Evolutionary conservation across 2,888 invertebrate genomes (phyloP), one percentile per base, ranked within the genome.

Genomic region (Machimus rusticus): DNA sequence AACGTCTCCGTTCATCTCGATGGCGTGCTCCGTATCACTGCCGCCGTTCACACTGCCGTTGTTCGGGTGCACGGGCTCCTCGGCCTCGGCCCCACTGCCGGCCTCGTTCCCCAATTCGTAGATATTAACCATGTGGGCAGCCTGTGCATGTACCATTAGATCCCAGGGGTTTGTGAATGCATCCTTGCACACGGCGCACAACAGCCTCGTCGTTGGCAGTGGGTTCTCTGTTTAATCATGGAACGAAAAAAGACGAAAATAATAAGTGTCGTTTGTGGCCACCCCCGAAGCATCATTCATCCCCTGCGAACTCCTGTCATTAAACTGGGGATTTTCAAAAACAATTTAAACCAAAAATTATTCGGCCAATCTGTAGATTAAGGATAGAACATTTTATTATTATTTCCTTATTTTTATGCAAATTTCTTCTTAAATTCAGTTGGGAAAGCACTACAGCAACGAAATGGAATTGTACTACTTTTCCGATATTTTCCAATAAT

Each of bases 101-200:
- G 90, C 90, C 90, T 93, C 92, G 90, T 91, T 91, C 89, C 95
- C 94, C 90, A 95, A 93, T 92, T 95, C 94, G 93, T 95, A 95
- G 91, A 95, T 95, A 93, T 95, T 95, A 91, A 95, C 94, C 94
- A 95, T 95, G 92, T 95, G 95, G 86, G 95, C 95, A 74, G 95
- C 94, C 91, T 95, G 95, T 88, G 95, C 95, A 92, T 95, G 95
- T 86, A 95, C 95, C 95, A 95, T 95, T 90, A 95, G 92, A 92
- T 95, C 95, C 95, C 95, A 95, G 88, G 95, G 95, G 90, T 94
- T 94, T 90, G 93, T 93, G 91, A 95, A 95, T 88, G 94, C 94
- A 91, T 95, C 95, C 92, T 95, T 95, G 92, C 95, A 95, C 90
- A 95, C 94, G 88, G 95, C 95, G 91, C 95, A 95, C 89, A 95